Percentiles rank a stretch among this genome's conserved stretches.
These are phyloP conservation scores for Sinosuthora webbiana DNA, from an alignment of 2,113 vertebrate species.

Conservation along the genomic window DNA sequence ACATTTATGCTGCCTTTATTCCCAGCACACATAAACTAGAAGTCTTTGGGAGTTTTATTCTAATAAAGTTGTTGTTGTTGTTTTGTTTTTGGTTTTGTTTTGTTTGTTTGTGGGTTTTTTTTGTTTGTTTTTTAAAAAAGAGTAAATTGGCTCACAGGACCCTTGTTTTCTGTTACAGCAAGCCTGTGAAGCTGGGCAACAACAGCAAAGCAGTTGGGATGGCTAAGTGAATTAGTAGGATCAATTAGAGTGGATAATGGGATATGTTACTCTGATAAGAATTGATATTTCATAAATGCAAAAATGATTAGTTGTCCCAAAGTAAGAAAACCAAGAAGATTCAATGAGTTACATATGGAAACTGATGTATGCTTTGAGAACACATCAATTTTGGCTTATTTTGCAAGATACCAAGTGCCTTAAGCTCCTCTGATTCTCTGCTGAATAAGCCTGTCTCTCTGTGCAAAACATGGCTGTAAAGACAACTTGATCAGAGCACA, in stretches of 20 bases:
- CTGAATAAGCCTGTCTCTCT: background rate
- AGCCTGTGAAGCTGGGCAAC: background rate
- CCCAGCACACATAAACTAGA: background rate
- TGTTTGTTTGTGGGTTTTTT: no score
- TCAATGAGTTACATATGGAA: background rate
- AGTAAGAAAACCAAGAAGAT: background rate
- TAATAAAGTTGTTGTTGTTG: background rate
- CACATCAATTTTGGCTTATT: background rate
- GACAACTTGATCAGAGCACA: background rate
- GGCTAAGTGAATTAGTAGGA: background rate
- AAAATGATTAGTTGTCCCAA: background rate
- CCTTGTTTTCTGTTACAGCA: background rate
- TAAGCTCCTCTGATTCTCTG: background rate
- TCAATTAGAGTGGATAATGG: background rate
- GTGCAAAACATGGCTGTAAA: background rate
- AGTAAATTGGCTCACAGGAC: background rate
- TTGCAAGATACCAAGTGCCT: background rate
- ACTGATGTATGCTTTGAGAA: background rate
- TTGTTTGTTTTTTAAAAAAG: background rate
- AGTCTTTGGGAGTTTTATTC: background rate
- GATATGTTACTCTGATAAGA: background rate
- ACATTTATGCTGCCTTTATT: background rate
- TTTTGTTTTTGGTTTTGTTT: no score
- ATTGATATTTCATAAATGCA: background rate
- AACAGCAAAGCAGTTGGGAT: background rate